Evolutionary conservation across 2,888 invertebrate genomes (phyloP), one percentile per base, ranked within the genome.

Genomic region (Epistrophe eligans): DNA sequence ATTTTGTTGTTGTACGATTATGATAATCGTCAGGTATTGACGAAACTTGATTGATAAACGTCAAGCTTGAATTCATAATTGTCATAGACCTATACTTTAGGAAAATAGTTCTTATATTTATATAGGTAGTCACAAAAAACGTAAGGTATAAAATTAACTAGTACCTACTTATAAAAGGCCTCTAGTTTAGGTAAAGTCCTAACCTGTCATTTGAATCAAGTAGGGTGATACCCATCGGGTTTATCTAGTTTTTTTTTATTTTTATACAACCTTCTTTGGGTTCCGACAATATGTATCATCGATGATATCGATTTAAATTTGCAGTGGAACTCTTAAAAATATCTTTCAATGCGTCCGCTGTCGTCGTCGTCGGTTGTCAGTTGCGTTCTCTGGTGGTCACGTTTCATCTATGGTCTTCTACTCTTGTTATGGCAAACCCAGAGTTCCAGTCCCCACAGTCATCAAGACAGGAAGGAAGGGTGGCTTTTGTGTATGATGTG

Each of bases 281-380:
- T 70, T 64, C 55, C 58, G 48, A 43, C 70, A 71, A 57, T 40
- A 70, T 70, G 70, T 71, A 79, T 79, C 67, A 72, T 66, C 64
- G 32, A 71, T 57, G 74, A 77, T 84, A 84, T 80, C 84, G 76
- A 80, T 84, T 80, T 76, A 71, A 82, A 70, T 74, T 70, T 70
- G 76, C 74, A 43, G 40, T 48, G 71, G 32, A 64, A 71, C 38
- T 35, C 71, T 72, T 66, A 55, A 64, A 72, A 43, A 72, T 84
- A 66, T 77, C 66, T 71, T 66, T 71, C 71, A 76, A 76, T 80
- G 80, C 70, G 48, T 76, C 55, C 17, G 50, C 32, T 70, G 66
- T 79, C 66, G 62, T 64, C 73, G 38, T 52, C 55, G 66, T 57
- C 28, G 48, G 24, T 62, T 38, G 13, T 64, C 40, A 17, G 38